Conservation (phyloP, 2,797 vertebrate genomes). For the Silurus aristotelis region DNA sequence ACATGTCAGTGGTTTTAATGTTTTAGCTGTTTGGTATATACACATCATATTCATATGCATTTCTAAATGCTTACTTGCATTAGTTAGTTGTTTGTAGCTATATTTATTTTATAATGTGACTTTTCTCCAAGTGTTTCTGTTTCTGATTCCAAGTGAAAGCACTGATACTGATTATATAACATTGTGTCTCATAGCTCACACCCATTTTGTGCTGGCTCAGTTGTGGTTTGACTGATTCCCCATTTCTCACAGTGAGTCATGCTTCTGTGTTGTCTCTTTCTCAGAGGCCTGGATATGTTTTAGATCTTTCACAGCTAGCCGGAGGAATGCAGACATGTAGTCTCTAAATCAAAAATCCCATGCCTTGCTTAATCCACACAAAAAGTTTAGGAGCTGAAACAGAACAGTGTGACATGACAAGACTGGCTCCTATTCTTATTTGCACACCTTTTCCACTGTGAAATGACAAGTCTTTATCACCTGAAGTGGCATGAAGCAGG, state of each 20-base stretch:
- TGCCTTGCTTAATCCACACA: constrained; percentile 46
- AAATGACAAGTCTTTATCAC: constrained; percentile 45
- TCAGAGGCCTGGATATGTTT: constrained; percentile 39
- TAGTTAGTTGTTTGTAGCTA: not conserved
- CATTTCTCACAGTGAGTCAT: constrained; percentile 41
- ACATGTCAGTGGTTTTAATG: too few relatives aligned
- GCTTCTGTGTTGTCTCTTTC: constrained; percentile 41
- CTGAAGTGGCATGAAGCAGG: constrained; percentile 34
- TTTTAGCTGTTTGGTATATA: too few relatives aligned
- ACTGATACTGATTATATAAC: constrained; percentile 34
- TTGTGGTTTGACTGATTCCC: constrained; percentile 37
- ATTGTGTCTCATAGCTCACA: constrained; percentile 13
- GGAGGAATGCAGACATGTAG: constrained; percentile 48
- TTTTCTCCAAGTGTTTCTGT: not conserved
- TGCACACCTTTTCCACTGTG: constrained; percentile 43
- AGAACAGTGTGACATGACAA: constrained; percentile 40
- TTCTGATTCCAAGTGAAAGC: constrained; percentile 12
- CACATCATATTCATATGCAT: not conserved
- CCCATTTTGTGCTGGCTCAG: constrained; percentile 33
- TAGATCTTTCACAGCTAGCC: constrained; percentile 44
- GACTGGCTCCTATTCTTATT: constrained; percentile 39
- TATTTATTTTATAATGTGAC: not conserved
- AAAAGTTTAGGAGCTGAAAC: constrained; percentile 37
- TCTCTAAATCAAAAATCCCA: constrained; percentile 48
- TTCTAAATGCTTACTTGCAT: not conserved